Conservation (phyloP, 2,888 invertebrate genomes). For the Eledona agricola region DNA sequence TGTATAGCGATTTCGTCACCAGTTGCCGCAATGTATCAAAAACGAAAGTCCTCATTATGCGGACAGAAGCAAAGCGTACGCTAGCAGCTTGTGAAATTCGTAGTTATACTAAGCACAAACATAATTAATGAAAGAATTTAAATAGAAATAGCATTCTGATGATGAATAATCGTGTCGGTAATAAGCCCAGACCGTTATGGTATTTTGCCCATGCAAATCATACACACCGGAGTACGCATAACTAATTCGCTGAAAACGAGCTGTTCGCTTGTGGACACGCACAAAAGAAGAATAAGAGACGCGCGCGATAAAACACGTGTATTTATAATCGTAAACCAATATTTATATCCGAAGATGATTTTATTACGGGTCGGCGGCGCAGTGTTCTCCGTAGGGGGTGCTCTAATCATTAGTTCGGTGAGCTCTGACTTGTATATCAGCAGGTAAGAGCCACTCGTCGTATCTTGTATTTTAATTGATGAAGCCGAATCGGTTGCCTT, state of each 20-base stretch:
- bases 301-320: conserved; percentile 60
- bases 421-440: conserved; percentile 57
- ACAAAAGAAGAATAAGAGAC: too few relatives aligned
- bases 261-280: too few relatives aligned
- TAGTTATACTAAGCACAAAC: conserved; percentile 10
- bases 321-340: conserved; percentile 61
- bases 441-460: conserved; percentile 52
- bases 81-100: conserved; percentile 15
- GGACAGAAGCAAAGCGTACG: not conserved
- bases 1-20: too few relatives aligned
- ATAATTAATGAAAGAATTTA: conserved; percentile 34
- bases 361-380: conserved; percentile 58
- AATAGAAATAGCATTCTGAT: conserved; percentile 32
- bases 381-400: conserved; percentile 54
- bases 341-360: conserved; percentile 63
- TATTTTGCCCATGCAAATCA: conserved; percentile 56
- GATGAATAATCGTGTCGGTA: conserved; percentile 32
- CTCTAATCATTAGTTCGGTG: conserved; percentile 56
- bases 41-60: conserved; percentile 19
- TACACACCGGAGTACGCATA: conserved; percentile 51
- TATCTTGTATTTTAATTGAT: conserved; percentile 52
- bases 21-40: conserved; percentile 16
- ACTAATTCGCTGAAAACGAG: conserved; percentile 46
- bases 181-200: conserved; percentile 47
- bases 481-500: conserved; percentile 41